Conservation (phyloP, 2,797 vertebrate species). For the Pteronotus mesoamericanus region DNA sequence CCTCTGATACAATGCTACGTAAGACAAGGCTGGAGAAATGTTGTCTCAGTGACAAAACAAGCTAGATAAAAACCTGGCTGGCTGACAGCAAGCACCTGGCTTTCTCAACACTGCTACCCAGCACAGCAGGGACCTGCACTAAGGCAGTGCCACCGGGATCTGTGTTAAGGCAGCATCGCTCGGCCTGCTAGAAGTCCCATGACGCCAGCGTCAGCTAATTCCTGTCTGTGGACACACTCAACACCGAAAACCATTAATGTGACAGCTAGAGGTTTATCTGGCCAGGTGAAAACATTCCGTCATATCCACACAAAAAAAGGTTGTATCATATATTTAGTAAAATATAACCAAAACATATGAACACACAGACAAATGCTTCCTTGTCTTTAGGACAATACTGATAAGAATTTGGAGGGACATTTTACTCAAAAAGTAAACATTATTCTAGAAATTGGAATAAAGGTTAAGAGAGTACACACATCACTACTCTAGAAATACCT, state of each 20-base stretch:
- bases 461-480: background rate
- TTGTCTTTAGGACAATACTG: background rate
- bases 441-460: background rate
- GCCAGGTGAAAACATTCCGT: background rate
- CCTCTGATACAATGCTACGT: background rate
- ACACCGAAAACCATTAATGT: background rate
- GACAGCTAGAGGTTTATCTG: background rate
- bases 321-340: constrained; percentile 11
- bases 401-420: background rate
- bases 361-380: background rate
- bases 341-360: background rate
- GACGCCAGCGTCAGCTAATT: background rate
- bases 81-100: background rate
- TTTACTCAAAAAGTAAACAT: background rate
- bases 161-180: background rate
- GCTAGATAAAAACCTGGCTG: background rate
- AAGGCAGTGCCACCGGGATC: background rate
- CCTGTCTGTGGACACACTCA: background rate
- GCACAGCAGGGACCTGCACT: background rate
- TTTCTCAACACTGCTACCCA: background rate
- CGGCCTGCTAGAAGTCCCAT: background rate
- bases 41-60: background rate
- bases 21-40: background rate
- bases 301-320: constrained; percentile 10
- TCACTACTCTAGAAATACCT: background rate